phyloP scores from a whole-genome alignment of 2,113 vertebrate species.

The Aythya baeri region DNA sequence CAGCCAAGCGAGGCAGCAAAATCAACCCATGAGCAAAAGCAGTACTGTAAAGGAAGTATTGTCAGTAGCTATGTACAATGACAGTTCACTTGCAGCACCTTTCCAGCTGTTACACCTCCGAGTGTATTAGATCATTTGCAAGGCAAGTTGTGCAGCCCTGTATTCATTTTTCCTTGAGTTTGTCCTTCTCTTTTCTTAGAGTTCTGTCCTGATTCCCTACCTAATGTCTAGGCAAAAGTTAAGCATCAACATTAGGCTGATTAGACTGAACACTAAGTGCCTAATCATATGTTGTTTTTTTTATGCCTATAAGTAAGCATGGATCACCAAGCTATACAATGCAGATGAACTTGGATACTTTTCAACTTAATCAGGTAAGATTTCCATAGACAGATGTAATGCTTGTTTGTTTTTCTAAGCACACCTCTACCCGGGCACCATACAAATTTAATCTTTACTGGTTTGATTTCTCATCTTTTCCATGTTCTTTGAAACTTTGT shows the following conservation, averaged over 20 bases:
- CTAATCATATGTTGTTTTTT: neutral
- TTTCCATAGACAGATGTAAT: neutral
- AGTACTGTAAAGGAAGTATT: neutral
- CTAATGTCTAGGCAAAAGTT: neutral
- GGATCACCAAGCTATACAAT: neutral
- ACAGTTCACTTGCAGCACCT: neutral
- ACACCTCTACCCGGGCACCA: neutral
- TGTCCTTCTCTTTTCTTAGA: neutral
- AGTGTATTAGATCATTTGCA: neutral
- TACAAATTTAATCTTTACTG: neutral
- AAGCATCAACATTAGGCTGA: neutral
- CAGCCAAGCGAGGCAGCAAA: neutral
- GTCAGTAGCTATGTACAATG: neutral
- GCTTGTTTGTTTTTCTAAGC: slow-evolving; percentile 11
- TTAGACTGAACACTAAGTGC: neutral
- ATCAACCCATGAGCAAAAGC: neutral
- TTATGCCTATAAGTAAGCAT: neutral
- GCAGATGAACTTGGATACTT: neutral
- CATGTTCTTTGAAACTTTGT: neutral
- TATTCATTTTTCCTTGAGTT: neutral
- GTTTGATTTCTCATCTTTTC: neutral
- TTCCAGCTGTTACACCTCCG: neutral
- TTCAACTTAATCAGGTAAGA: neutral
- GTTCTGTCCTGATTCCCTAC: neutral
- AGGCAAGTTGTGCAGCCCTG: neutral